A percentile compares a stretch with the other conserved stretches of the same genome.
These are phyloP conservation scores for Myotis davidii DNA, from an alignment of 2,113 vertebrate genomes.

Conservation along the genomic window DNA sequence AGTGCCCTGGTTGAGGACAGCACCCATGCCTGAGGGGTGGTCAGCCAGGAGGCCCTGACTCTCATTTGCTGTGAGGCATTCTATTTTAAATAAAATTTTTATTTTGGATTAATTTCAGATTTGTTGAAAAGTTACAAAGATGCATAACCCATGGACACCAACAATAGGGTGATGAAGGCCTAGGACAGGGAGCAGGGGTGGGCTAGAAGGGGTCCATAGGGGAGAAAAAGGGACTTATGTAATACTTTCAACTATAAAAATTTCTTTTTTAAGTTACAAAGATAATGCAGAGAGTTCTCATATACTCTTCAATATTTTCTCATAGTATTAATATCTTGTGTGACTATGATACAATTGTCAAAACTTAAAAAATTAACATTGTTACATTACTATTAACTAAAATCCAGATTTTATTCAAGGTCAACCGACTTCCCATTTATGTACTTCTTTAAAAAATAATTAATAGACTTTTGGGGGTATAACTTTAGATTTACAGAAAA, in stretches of 20 bases:
- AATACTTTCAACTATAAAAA: too few relatives aligned
- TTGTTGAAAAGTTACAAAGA: background rate
- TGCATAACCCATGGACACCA: background rate
- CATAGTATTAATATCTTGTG: background rate
- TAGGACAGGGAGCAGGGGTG: too few relatives aligned
- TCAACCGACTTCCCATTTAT: background rate
- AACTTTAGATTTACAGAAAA: background rate
- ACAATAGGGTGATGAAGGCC: too few relatives aligned
- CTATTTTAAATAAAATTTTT: constrained; percentile 5
- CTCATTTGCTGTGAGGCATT: background rate
- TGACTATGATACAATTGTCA: background rate
- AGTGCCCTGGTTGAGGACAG: background rate
- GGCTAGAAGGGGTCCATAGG: too few relatives aligned
- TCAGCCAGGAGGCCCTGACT: background rate
- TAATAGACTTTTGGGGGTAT: background rate
- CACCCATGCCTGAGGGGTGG: rapidly evolving
- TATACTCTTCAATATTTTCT: background rate
- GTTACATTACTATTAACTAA: background rate
- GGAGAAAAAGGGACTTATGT: too few relatives aligned
- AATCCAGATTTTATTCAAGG: background rate
- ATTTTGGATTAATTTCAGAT: background rate
- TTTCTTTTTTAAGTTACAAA: background rate
- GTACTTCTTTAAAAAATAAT: background rate
- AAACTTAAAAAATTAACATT: background rate
- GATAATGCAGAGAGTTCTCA: background rate